phyloP scores from a whole-genome alignment of 2,113 vertebrate species.

The Plecturocebus donacophilus region DNA sequence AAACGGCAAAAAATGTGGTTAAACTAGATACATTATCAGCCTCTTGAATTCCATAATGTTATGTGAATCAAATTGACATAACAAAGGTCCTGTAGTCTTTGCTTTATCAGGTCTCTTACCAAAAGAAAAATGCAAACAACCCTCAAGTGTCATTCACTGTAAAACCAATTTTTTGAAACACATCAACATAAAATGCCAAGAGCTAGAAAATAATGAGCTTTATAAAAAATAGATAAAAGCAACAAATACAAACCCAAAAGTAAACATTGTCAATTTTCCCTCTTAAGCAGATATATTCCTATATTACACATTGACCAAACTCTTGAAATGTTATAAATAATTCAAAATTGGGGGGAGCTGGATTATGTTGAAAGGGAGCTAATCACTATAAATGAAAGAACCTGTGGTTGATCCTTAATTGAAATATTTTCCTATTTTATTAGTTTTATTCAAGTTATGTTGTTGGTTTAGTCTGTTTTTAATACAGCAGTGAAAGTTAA shows the following conservation, averaged over 20 bases:
- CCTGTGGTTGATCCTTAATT: not conserved
- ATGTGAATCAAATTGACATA: not conserved
- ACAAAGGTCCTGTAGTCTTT: not conserved
- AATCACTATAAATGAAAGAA: not conserved
- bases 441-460: not conserved
- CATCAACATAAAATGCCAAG: not conserved
- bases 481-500: not conserved
- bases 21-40: not conserved
- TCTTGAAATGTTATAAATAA: not conserved
- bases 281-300: not conserved
- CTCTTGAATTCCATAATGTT: not conserved
- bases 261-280: not conserved
- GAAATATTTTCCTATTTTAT: not conserved
- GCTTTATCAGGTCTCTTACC: not conserved
- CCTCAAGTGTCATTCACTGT: not conserved
- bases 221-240: conserved; percentile 17
- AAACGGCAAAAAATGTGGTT: not conserved
- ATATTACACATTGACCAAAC: not conserved
- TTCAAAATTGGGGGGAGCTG: not conserved
- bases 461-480: not conserved
- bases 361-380: not conserved
- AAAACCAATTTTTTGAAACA: conserved; percentile 2
- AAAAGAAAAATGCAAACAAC: not conserved
- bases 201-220: not conserved
- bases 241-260: not conserved